These are phyloP conservation scores for Colistium nudipinnis DNA, from an alignment of 2,113 vertebrate genomes.

Conservation along the genomic window DNA sequence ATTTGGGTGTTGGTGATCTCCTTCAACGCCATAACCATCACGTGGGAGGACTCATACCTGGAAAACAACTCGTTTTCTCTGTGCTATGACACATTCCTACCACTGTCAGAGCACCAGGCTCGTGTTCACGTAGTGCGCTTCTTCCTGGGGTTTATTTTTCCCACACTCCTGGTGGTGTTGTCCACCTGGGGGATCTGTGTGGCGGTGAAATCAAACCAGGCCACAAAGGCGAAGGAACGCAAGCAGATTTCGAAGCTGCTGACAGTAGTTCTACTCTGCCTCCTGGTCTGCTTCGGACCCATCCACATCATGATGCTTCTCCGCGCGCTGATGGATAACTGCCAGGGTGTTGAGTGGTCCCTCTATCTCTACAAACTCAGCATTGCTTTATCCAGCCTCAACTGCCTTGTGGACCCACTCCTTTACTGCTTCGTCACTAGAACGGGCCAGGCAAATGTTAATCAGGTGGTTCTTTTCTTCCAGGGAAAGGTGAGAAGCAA, in stretches of 20 bases:
- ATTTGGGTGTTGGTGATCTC: conserved; percentile 83
- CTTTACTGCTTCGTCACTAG: conserved; percentile 91
- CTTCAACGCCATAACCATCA: conserved; percentile 81
- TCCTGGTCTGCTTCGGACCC: conserved; percentile 87
- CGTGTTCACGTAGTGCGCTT: conserved; percentile 78
- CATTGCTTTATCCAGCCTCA: conserved; percentile 83
- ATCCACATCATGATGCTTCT: conserved; percentile 85
- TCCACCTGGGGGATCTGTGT: conserved; percentile 83
- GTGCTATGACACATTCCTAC: conserved; percentile 87
- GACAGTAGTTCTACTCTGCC: conserved; percentile 78
- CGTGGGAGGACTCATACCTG: conserved; percentile 68
- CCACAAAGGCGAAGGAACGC: conserved; percentile 83
- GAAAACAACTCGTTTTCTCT: conserved; percentile 20
- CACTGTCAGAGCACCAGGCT: conserved; percentile 72
- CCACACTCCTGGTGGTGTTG: conserved; percentile 81
- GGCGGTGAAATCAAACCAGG: conserved; percentile 84
- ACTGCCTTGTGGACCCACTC: conserved; percentile 88
- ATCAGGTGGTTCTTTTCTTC: conserved; percentile 79
- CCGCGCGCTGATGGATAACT: conserved; percentile 73
- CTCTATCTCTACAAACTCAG: conserved; percentile 83
- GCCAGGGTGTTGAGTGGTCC: conserved; percentile 21
- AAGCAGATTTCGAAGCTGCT: conserved; percentile 83
- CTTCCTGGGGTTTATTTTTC: conserved; percentile 81
- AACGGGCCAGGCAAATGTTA: conserved; percentile 80
- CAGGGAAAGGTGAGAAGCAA: conserved; percentile 35